Base-by-base conservation (phyloP, 2,888 invertebrate genomes). In the Cetonia aurata region DNA sequence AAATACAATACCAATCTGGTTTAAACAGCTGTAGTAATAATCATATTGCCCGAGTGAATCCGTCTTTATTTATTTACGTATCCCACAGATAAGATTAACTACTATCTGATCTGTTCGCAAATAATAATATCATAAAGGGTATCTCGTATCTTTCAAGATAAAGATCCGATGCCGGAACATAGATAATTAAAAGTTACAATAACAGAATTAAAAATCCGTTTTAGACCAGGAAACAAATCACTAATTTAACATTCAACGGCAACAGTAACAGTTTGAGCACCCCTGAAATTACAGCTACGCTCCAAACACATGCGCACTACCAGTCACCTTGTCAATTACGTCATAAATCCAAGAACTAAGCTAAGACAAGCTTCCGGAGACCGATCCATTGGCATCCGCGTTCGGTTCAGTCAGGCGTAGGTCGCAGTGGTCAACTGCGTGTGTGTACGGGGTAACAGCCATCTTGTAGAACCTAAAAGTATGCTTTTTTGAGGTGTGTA, bases 401-500 rank as follows among this genome's bases (percentile, higher is more conserved):
- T 59, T 67, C 72, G 72, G 70, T 67, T 70, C 70, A 71, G 67
- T 67, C 56, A 50, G 60, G 73, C 78, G 82, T 78, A 77, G 69
- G 82, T 82, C 82, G 69, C 75, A 76, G 78, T 73, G 78, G 71
- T 72, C 74, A 67, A 75, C 75, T 77, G 76, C 79, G 81, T 78
- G 78, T 80, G 81, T 80, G 83, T 83, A 81, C 82, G 82, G 82
- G 83, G 80, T 81, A 81, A 82, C 83, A 82, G 84, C 84, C 84
- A 84, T 84, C 82, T 84, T 84, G 84, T 83, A 81, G 82, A 83
- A 80, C 81, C 82, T 79, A 81, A 83, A 84, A 84, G 83, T 83
- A 84, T 84, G 84, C 84, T 83, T 84, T 80, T 84, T 83, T 82
- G 83, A 84, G 84, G 84, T 84, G 84, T 84, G 83, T 84, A 83